Percentiles rank a stretch among this genome's conserved stretches.
Evolutionary conservation across 2,797 vertebrate species (phyloP).

Genomic region (Semaprochilodus insignis): DNA sequence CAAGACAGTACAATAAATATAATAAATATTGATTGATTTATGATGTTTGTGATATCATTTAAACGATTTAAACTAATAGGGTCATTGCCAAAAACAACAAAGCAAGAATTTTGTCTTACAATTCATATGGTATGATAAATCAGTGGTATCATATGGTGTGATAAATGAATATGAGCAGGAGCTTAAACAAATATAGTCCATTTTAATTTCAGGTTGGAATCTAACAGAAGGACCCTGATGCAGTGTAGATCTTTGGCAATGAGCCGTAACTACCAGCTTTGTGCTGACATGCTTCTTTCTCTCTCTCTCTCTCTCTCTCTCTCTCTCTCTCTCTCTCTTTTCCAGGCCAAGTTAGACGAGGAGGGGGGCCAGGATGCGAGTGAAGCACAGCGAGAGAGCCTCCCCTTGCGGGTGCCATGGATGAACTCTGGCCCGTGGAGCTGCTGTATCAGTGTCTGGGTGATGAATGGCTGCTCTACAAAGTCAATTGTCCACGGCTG

Average conservation of each 20-base stretch:
- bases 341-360: constrained; percentile 66
- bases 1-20: no score
- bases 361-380: constrained; percentile 72
- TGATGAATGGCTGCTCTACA: constrained; percentile 82
- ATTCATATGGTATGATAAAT: no score
- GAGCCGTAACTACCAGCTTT: constrained; percentile 77
- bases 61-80: no score
- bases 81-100: no score
- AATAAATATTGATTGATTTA: no score
- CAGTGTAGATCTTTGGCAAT: constrained; percentile 67
- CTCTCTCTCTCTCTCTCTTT: constrained; percentile 24
- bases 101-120: no score
- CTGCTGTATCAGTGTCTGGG: constrained; percentile 75
- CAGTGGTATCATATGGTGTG: no score
- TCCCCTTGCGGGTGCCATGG: constrained; percentile 73
- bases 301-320: constrained; percentile 21
- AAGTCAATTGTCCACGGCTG: constrained; percentile 68
- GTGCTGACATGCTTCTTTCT: constrained; percentile 79
- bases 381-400: constrained; percentile 72
- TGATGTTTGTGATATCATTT: no score
- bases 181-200: no score
- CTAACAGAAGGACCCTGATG: constrained; percentile 64
- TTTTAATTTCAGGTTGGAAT: constrained; percentile 57
- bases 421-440: constrained; percentile 73
- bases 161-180: no score